Evolutionary conservation across 2,113 vertebrate genomes (phyloP), one percentile per base, ranked within the genome.

Genomic region (Nothocercus nigrocapillus): DNA sequence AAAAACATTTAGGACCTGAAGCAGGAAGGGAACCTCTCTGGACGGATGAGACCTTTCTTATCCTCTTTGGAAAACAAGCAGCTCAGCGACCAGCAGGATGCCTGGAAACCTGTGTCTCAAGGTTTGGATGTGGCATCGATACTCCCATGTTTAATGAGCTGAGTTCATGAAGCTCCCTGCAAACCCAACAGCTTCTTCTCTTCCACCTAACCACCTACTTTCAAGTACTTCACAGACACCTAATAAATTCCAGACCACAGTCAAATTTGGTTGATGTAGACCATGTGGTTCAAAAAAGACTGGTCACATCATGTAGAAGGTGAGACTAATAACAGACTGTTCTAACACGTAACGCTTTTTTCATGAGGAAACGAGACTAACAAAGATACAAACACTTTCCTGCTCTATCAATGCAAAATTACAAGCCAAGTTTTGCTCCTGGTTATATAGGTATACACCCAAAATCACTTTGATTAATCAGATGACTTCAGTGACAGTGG

Each of bases 71-170:
- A 47, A 22, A 56, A 76, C 3, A 78, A 82, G 47, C 1, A 86
- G 30, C 13, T 82, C 53, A 5, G 1, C 15, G 20, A 92, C 40
- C 14, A 84, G 56, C 36, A 70, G 56, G 63, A 49, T 28, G 27
- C 16, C 8, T 1, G 2, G 82, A 32, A 1, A 6, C 11, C 40
- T 66, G 34, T 19, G 82, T 9, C 34, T 64, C 42, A 45, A 47
- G 25, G 22, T 42, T 68, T 68, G 25, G 32, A 82, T 79, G 47
- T 0, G 0, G 24, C 47, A 13, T 0, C 9, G 21, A n/a, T 24
- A 12, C 14, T 58, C 49, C 5, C 13, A 47, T 28, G 11, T 15
- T 70, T 28, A 20, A 72, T 0, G 12, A 17, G 70, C 12, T 0
- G 1, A 51, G 42, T 45, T 59, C 78, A 22, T 82, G 36, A 79